A percentile compares a stretch with the other conserved stretches of the same genome.
These are phyloP conservation scores for Eurypyga helias DNA, from an alignment of 2,113 vertebrate genomes.

Conservation along the genomic window DNA sequence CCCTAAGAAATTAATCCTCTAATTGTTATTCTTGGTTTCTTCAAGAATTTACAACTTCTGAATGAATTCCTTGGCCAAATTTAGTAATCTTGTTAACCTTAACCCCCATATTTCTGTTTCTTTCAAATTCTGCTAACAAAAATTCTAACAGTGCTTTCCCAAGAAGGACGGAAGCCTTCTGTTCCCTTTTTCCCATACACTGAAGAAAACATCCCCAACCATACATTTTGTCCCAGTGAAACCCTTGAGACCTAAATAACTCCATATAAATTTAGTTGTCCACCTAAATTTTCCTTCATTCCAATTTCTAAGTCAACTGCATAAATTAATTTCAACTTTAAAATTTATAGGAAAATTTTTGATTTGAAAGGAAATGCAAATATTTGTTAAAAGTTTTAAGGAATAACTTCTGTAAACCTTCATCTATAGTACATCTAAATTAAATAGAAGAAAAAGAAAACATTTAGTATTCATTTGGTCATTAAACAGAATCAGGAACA, in stretches of 20 bases:
- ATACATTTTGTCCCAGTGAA: not conserved
- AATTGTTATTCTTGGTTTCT: not conserved
- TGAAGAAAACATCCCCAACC: not conserved
- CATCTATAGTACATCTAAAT: not conserved
- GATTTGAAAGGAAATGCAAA: not conserved
- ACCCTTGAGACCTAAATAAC: not conserved
- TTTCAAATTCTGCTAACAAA: not conserved
- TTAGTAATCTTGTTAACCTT: not conserved
- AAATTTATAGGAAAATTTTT: not conserved
- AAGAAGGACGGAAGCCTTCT: not conserved
- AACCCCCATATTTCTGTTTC: not conserved
- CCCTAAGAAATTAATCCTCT: not conserved
- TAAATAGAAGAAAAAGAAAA: conserved; percentile 1
- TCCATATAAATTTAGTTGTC: not conserved
- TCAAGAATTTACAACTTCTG: not conserved
- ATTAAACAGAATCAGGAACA: not conserved
- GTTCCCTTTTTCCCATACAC: not conserved
- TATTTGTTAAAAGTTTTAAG: not conserved
- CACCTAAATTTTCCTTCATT: not conserved
- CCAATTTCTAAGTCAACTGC: not conserved
- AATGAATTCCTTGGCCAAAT: not conserved
- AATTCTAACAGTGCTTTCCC: not conserved
- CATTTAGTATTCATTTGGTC: not conserved
- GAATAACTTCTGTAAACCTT: not conserved
- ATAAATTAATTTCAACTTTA: not conserved